Conservation (phyloP, 1,140 invertebrate genomes). For the Pectinophora gossypiella region DNA sequence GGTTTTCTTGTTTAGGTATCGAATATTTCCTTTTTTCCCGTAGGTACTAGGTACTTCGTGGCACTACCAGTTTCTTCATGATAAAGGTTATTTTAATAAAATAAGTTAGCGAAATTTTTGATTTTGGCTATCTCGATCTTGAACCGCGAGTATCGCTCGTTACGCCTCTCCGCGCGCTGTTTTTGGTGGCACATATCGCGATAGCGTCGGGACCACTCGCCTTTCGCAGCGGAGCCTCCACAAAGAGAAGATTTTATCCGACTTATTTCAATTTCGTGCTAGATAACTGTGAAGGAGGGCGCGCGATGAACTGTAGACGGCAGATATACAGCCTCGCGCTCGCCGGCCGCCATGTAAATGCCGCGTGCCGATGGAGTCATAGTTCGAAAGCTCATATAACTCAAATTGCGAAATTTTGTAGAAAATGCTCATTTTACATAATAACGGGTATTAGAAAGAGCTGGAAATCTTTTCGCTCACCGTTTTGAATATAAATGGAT, state of each 20-base stretch:
- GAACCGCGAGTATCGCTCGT: constrained; percentile 22
- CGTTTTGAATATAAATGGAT: constrained; percentile 1
- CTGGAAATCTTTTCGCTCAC: background rate
- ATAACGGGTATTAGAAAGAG: constrained; percentile 27
- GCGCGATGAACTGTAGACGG: constrained; percentile 8
- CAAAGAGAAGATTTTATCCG: constrained; percentile 37
- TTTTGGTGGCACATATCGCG: constrained; percentile 35
- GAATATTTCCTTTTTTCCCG: too few relatives aligned
- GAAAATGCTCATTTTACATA: constrained; percentile 61
- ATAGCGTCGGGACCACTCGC: constrained; percentile 35
- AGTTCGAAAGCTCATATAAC: constrained; percentile 48
- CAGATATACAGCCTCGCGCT: constrained; percentile 17
- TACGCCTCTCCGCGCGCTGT: constrained; percentile 24
- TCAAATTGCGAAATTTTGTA: constrained; percentile 59
- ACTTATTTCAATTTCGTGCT: constrained; percentile 42
- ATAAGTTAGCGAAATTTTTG: constrained; percentile 8
- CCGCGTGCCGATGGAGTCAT: constrained; percentile 64
- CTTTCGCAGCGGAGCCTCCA: constrained; percentile 28
- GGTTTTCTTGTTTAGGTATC: too few relatives aligned
- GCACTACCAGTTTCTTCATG: too few relatives aligned
- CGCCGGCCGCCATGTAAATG: constrained; percentile 56
- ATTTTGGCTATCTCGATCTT: constrained; percentile 25
- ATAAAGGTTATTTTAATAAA: background rate
- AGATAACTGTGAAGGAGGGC: constrained; percentile 26
- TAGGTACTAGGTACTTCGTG: too few relatives aligned